These are phyloP conservation scores for Chinchilla lanigera DNA, from an alignment of 2,113 vertebrate species.

Conservation along the genomic window DNA sequence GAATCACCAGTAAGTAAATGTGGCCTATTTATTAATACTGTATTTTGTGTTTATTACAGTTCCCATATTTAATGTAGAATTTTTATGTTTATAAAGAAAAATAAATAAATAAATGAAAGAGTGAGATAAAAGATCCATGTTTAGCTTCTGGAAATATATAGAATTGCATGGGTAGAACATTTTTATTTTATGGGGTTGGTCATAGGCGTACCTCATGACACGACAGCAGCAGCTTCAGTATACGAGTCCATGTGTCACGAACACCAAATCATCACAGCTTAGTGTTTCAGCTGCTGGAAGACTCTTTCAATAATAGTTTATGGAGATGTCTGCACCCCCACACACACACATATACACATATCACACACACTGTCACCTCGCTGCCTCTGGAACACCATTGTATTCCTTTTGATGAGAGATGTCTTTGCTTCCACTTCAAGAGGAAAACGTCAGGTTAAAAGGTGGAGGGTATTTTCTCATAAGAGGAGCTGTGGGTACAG, in stretches of 20 bases:
- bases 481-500: neutral
- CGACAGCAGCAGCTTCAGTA: neutral
- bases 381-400: neutral
- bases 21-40: neutral
- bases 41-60: neutral
- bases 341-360: neutral
- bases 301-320: neutral
- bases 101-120: neutral
- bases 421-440: neutral
- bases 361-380: neutral
- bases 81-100: constrained; percentile 51
- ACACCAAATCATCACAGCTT: too few species aligned
- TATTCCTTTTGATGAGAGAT: neutral
- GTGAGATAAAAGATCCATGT: neutral
- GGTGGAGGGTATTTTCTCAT: neutral
- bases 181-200: neutral
- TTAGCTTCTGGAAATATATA: neutral
- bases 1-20: constrained; percentile 90
- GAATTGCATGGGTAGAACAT: neutral
- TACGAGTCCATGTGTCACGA: neutral
- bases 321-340: neutral
- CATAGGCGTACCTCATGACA: neutral
- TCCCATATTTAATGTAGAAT: neutral
- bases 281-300: neutral
- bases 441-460: neutral